A percentile compares a stretch with the other conserved stretches of the same genome.
Conservation (phyloP, 1,140 invertebrate species). For the Bombus huntii region DNA sequence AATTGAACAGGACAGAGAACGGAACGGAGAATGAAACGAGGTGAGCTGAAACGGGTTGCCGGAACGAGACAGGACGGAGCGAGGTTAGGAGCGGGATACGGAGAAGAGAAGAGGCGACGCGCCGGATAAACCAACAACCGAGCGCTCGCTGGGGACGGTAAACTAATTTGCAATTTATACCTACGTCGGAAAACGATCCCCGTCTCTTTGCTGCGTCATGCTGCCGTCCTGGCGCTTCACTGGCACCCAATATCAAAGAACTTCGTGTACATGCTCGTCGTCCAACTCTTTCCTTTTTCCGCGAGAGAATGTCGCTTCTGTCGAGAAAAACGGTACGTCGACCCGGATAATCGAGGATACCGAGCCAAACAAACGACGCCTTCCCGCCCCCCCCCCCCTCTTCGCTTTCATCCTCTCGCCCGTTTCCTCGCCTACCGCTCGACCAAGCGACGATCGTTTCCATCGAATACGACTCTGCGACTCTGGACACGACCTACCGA, state of each 20-base stretch:
- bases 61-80: background rate
- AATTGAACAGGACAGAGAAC: background rate
- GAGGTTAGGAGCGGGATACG: background rate
- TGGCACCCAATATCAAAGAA: constrained; percentile 51
- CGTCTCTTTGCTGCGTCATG: constrained; percentile 16
- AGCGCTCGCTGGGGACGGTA: constrained; percentile 44
- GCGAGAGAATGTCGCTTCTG: background rate
- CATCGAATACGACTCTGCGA: background rate
- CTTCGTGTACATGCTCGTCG: background rate
- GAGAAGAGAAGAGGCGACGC: constrained; percentile 27
- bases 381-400: accelerated
- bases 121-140: constrained; percentile 59
- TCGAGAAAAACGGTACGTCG: background rate
- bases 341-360: background rate
- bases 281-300: background rate
- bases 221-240: constrained; percentile 9
- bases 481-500: too few species aligned
- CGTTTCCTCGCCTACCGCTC: too few species aligned
- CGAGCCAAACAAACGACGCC: background rate
- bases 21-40: background rate
- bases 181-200: constrained; percentile 27
- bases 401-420: background rate
- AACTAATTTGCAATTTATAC: constrained; percentile 71
- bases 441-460: background rate
- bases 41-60: background rate